Evolutionary conservation across 2,888 invertebrate species (phyloP).

Genomic region (Macroteleia sp.): DNA sequence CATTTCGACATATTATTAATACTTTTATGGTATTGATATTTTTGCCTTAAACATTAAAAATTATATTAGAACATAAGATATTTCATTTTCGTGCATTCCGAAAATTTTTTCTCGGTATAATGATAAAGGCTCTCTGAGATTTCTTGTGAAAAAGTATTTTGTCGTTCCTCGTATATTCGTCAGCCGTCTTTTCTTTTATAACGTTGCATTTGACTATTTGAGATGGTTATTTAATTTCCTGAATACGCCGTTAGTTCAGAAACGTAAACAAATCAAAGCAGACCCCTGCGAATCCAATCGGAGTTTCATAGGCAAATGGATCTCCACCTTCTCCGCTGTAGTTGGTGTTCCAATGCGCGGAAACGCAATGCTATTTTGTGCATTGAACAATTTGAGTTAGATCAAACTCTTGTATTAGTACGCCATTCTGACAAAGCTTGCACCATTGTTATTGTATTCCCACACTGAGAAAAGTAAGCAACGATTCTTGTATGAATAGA

Average conservation of each 20-base stretch:
- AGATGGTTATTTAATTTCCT: constrained; percentile 16
- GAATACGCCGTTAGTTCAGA: neutral
- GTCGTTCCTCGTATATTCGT: too few relatives aligned
- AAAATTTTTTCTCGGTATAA: too few relatives aligned
- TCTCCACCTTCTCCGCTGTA: neutral
- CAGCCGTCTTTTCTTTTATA: neutral
- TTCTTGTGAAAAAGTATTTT: too few relatives aligned
- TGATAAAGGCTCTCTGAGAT: too few relatives aligned
- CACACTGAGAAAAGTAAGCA: too few relatives aligned
- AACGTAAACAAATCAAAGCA: constrained; percentile 15
- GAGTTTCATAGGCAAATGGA: constrained; percentile 26
- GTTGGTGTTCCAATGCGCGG: neutral
- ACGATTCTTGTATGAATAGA: too few relatives aligned
- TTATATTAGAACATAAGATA: too few relatives aligned
- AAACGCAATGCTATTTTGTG: constrained; percentile 17
- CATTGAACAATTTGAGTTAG: constrained; percentile 21
- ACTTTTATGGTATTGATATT: too few relatives aligned
- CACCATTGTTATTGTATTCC: constrained; percentile 15
- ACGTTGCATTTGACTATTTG: constrained; percentile 4
- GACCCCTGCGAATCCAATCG: constrained; percentile 23
- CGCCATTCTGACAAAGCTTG: constrained; percentile 24
- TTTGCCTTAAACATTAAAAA: too few relatives aligned
- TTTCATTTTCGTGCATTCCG: too few relatives aligned
- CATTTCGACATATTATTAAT: too few relatives aligned
- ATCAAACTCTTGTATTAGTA: constrained; percentile 5